phyloP scores from a whole-genome alignment of 1,140 invertebrate genomes.

The Phymastichus coffea region DNA sequence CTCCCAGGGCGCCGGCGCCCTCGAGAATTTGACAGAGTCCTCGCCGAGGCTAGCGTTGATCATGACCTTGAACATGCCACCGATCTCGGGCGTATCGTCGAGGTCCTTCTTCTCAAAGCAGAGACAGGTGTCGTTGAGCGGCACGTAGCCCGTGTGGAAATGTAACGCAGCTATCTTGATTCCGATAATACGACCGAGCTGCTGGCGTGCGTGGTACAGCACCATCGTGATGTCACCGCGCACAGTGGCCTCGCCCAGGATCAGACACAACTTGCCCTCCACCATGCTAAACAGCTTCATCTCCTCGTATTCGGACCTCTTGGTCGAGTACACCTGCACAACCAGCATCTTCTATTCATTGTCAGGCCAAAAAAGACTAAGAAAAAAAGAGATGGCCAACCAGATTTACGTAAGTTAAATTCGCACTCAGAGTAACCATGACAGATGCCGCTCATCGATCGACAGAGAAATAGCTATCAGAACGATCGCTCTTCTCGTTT shows the following conservation, averaged over 20 bases:
- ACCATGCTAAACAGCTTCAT: slow-evolving; percentile 77
- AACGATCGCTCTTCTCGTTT: slow-evolving; percentile 1
- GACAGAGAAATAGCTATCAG: not conserved
- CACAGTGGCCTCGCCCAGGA: slow-evolving; percentile 66
- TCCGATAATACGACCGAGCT: slow-evolving; percentile 78
- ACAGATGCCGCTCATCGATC: slow-evolving; percentile 9
- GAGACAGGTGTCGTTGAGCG: slow-evolving; percentile 70
- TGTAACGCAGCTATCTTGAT: slow-evolving; percentile 87
- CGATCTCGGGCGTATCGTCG: slow-evolving; percentile 75
- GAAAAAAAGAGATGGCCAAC: not conserved
- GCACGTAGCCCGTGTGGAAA: slow-evolving; percentile 86
- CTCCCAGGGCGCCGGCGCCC: slow-evolving; percentile 74
- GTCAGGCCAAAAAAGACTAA: not conserved
- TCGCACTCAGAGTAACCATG: slow-evolving; percentile 28
- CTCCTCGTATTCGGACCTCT: slow-evolving; percentile 83
- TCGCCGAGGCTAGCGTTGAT: slow-evolving; percentile 74
- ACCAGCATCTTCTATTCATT: too few relatives aligned
- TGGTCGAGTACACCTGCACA: slow-evolving; percentile 67
- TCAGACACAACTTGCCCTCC: slow-evolving; percentile 68
- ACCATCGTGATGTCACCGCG: slow-evolving; percentile 82
- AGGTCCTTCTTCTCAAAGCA: slow-evolving; percentile 76
- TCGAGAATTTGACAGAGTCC: slow-evolving; percentile 63
- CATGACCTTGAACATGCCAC: slow-evolving; percentile 70
- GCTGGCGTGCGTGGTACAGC: slow-evolving; percentile 83
- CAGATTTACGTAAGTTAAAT: too few relatives aligned